A percentile compares a stretch with the other conserved stretches of the same genome.
These are phyloP conservation scores for Todiramphus chloris DNA, from an alignment of 2,113 vertebrate genomes.

Conservation along the genomic window DNA sequence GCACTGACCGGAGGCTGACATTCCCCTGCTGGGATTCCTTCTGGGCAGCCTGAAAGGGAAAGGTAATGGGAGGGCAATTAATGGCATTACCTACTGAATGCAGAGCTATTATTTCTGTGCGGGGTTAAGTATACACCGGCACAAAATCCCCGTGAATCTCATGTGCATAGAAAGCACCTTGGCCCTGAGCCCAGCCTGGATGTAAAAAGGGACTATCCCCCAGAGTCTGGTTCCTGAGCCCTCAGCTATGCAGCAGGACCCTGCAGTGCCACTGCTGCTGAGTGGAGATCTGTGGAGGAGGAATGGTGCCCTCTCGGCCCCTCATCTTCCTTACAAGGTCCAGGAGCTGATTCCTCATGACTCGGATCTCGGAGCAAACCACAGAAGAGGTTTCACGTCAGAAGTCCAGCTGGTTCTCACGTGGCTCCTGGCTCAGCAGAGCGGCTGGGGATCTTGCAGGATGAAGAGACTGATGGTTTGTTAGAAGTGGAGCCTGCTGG, in stretches of 20 bases:
- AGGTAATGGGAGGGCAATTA: conserved; percentile 12
- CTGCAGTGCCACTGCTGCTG: neutral
- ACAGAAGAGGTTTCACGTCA: neutral
- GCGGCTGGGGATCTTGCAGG: accelerated
- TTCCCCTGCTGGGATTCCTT: neutral
- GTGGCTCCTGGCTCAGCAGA: neutral
- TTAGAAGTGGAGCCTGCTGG: neutral
- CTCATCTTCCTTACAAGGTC: neutral
- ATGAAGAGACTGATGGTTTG: no score
- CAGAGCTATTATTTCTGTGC: neutral
- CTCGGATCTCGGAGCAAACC: neutral
- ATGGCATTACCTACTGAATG: neutral
- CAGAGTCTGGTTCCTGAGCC: neutral
- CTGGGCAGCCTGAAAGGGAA: conserved; percentile 24
- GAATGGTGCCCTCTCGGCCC: neutral
- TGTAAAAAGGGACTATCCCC: neutral
- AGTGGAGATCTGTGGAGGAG: neutral
- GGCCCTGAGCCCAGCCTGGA: neutral
- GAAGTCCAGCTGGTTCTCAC: neutral
- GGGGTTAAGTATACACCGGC: neutral
- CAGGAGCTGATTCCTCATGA: neutral
- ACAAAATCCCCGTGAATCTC: neutral
- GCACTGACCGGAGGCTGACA: neutral
- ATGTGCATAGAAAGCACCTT: neutral
- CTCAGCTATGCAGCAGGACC: neutral